phyloP scores from a whole-genome alignment of 2,797 vertebrate genomes.

The Poecilia gillii region DNA sequence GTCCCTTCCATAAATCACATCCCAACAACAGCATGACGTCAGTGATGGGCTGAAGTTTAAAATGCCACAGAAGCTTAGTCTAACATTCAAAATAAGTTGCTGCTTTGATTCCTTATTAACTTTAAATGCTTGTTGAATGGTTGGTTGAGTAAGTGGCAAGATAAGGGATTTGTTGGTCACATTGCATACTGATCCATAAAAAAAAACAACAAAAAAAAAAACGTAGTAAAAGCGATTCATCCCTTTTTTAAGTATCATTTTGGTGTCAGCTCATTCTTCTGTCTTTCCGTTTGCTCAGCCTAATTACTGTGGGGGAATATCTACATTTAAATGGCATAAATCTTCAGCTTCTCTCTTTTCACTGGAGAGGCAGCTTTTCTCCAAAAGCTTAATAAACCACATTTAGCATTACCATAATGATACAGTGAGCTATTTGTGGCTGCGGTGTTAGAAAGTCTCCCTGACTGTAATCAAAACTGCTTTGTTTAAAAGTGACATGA shows the following conservation, averaged over 20 bases:
- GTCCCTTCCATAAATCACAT: background rate
- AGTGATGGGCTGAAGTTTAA: background rate
- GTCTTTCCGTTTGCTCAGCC: background rate
- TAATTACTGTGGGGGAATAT: background rate
- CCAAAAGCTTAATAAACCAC: slow-evolving; percentile 1
- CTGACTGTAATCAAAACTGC: background rate
- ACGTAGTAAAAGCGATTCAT: background rate
- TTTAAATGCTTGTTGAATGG: background rate
- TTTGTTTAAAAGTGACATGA: background rate
- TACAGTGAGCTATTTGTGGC: background rate
- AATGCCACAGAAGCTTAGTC: background rate
- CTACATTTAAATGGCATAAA: background rate
- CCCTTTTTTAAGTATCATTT: background rate
- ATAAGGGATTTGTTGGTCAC: background rate
- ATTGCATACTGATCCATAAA: background rate
- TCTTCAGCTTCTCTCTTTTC: background rate
- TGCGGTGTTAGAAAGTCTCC: background rate
- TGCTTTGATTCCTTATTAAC: background rate
- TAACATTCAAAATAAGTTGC: background rate
- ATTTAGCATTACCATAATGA: background rate
- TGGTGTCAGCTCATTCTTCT: background rate
- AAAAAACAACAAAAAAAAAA: background rate
- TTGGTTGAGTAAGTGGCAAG: background rate
- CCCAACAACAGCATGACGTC: background rate
- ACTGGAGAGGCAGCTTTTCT: background rate